Evolutionary conservation across 2,888 invertebrate species (phyloP).

Genomic region (Clunio marinus): DNA sequence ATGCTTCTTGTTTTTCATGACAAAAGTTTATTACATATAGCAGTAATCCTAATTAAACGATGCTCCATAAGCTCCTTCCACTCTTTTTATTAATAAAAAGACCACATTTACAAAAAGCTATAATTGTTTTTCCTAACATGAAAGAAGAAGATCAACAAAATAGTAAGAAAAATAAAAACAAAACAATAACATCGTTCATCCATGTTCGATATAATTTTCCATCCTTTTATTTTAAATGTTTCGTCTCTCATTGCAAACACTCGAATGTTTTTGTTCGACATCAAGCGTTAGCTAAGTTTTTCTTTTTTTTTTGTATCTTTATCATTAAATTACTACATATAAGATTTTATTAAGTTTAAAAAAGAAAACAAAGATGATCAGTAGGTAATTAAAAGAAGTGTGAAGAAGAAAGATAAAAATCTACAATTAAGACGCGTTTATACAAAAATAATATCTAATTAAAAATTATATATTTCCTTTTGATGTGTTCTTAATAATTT

Average conservation of each 20-base stretch:
- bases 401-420: neutral
- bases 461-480: neutral
- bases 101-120: conserved; percentile 21
- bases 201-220: neutral
- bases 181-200: neutral
- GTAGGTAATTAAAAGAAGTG: neutral
- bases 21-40: neutral
- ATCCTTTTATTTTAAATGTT: neutral
- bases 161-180: neutral
- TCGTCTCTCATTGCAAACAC: neutral
- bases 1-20: neutral
- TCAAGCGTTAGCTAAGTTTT: neutral
- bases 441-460: conserved; percentile 2
- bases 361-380: too few relatives aligned
- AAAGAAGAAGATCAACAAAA: neutral
- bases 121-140: conserved; percentile 3
- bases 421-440: neutral
- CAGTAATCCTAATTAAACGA: neutral
- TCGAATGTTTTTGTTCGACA: neutral
- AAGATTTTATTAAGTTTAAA: neutral
- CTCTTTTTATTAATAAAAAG: neutral
- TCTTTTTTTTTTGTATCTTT: too few relatives aligned
- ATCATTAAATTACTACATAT: neutral
- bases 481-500: neutral
- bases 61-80: neutral